Evolutionary conservation across 2,797 vertebrate genomes (phyloP).

Genomic region (Lagorchestes hirsutus): DNA sequence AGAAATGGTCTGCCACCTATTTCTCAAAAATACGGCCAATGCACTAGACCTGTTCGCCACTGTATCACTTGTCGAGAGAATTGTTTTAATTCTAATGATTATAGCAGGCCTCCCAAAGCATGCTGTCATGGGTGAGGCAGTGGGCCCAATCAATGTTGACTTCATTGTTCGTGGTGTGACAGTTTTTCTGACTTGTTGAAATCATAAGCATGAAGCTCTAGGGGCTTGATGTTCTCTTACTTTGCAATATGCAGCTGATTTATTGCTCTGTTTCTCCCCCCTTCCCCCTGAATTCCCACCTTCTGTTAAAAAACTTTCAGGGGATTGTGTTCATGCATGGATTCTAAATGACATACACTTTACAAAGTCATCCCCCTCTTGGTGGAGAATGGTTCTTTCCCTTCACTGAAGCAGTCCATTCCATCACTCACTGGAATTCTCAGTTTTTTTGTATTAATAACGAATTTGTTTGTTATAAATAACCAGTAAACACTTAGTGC

Average conservation of each 20-base stretch:
- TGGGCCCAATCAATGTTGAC: slow-evolving; percentile 50
- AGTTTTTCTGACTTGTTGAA: slow-evolving; percentile 51
- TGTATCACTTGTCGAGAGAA: slow-evolving; percentile 34
- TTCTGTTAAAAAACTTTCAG: slow-evolving; percentile 56
- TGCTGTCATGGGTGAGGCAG: slow-evolving; percentile 41
- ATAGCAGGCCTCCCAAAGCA: slow-evolving; percentile 42
- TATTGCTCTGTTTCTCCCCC: slow-evolving; percentile 26
- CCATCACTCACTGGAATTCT: slow-evolving; percentile 11
- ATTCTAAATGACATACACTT: neutral
- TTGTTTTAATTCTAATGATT: slow-evolving; percentile 61
- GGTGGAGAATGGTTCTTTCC: slow-evolving; percentile 2
- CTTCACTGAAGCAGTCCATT: neutral
- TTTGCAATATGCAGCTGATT: slow-evolving; percentile 27
- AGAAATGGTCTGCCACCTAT: neutral
- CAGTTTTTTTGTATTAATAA: slow-evolving; percentile 16
- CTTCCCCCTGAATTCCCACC: neutral
- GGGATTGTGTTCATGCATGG: slow-evolving; percentile 2
- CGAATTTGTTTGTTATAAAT: slow-evolving; percentile 38
- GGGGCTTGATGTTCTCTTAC: slow-evolving; percentile 44
- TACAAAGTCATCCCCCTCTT: neutral
- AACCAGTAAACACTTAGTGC: slow-evolving; percentile 25
- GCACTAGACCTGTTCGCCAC: slow-evolving; percentile 40
- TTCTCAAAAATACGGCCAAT: neutral
- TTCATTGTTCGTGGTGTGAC: neutral
- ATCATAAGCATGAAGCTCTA: slow-evolving; percentile 53